Percentiles rank a stretch among this genome's conserved stretches.
Conservation (phyloP, 92 coral and sea anemone genomes). For the Desmophyllum pertusum region DNA sequence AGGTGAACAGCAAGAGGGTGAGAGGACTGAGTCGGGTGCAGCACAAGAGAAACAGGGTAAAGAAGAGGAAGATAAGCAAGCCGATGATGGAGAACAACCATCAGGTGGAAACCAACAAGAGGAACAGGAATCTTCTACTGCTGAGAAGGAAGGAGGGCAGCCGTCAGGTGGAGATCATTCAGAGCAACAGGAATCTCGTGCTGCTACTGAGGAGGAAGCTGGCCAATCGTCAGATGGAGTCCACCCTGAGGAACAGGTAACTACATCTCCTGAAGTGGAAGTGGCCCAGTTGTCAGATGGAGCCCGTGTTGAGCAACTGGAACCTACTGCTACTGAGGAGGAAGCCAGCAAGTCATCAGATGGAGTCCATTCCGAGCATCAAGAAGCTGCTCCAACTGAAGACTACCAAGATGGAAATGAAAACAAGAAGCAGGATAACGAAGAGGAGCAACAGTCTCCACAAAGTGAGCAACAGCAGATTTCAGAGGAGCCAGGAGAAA, state of each 20-base stretch:
- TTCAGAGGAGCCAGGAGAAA: conserved; percentile 9
- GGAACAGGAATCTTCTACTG: too few species aligned
- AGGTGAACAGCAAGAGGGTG: background rate
- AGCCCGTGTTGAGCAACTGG: conserved; percentile 1
- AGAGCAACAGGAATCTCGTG: background rate
- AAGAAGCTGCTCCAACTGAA: conserved; percentile 1
- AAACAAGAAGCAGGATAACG: background rate
- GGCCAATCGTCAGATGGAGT: background rate
- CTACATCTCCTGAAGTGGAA: conserved; percentile 1
- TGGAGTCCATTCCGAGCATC: background rate
- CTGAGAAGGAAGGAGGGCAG: background rate
- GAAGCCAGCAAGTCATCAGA: background rate
- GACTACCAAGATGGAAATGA: background rate
- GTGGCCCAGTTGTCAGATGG: background rate
- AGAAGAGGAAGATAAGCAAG: background rate
- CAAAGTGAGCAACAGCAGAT: conserved; percentile 7
- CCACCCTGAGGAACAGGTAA: background rate
- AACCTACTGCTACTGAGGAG: background rate
- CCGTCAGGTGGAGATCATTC: background rate
- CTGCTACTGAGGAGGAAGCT: background rate
- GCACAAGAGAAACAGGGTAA: conserved; percentile 4
- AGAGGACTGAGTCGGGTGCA: background rate
- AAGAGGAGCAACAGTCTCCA: conserved; percentile 3
- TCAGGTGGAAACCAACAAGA: background rate
- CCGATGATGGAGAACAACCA: too few species aligned